phyloP scores from a whole-genome alignment of 2,113 vertebrate genomes.

The Platanista minor region DNA sequence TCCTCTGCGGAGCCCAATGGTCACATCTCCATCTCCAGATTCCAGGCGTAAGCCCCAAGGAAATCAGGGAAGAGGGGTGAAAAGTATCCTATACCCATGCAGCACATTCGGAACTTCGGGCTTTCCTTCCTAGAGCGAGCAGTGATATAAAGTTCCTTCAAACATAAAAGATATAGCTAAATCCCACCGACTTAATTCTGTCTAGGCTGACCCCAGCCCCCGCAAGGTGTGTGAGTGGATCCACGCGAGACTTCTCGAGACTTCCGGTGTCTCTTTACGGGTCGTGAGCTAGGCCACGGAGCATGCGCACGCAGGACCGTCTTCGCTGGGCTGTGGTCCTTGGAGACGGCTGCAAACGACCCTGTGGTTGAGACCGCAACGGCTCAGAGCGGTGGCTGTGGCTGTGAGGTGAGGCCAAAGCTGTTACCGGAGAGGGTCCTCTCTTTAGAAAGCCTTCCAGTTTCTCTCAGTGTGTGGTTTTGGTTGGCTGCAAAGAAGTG shows the following conservation, averaged over 20 bases:
- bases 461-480: neutral
- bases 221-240: neutral
- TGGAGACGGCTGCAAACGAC: slow-evolving; percentile 32
- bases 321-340: slow-evolving; percentile 7
- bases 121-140: neutral
- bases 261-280: neutral
- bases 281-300: neutral
- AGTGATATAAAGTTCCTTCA: neutral
- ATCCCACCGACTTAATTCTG: neutral
- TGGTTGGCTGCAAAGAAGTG: neutral
- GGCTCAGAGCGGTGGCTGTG: neutral
- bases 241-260: neutral
- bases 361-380: neutral
- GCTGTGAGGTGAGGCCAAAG: neutral
- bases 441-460: slow-evolving; percentile 3
- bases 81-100: neutral
- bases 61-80: neutral
- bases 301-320: neutral
- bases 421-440: neutral
- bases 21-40: neutral
- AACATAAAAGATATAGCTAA: slow-evolving; percentile 4
- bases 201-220: neutral
- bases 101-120: neutral
- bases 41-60: neutral
- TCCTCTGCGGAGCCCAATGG: too few relatives aligned